Conservation (phyloP, 2,888 invertebrate species). For the Melinopterus prodromus region DNA sequence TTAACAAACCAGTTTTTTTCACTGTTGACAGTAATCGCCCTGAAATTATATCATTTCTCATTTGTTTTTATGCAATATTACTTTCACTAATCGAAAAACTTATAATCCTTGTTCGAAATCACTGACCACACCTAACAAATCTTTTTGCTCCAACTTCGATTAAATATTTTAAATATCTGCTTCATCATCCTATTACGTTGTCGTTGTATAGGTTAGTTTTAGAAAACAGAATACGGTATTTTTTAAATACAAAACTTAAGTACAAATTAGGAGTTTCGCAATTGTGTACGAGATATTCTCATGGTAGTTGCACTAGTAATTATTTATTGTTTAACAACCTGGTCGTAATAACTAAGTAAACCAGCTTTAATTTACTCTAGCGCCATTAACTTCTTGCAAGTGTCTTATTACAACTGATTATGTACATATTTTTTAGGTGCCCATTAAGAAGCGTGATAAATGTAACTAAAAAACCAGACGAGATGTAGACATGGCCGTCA, state of each 20-base stretch:
- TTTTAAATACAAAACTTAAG: not conserved
- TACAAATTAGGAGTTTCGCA: not conserved
- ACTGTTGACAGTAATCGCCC: not conserved
- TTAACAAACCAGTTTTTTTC: not conserved
- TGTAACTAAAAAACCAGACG: not conserved
- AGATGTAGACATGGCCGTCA: not conserved
- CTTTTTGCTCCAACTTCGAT: not conserved
- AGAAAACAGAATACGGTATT: not conserved
- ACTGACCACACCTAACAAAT: not conserved
- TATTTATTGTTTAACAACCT: not conserved
- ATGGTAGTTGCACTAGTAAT: not conserved
- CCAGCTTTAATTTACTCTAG: not conserved
- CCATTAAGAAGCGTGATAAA: conserved; percentile 4
- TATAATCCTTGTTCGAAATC: not conserved
- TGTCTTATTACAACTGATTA: not conserved
- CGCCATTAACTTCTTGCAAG: not conserved
- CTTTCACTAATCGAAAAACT: not conserved
- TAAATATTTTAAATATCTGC: conserved; percentile 4
- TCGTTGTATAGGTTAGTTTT: not conserved
- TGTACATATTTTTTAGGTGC: not conserved
- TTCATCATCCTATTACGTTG: not conserved
- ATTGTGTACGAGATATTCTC: not conserved
- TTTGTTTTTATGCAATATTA: not conserved
- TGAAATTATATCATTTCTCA: not conserved
- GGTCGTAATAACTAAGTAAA: not conserved